Conservation (phyloP, 2,113 vertebrate species). For the Formicarius rufipectus region DNA sequence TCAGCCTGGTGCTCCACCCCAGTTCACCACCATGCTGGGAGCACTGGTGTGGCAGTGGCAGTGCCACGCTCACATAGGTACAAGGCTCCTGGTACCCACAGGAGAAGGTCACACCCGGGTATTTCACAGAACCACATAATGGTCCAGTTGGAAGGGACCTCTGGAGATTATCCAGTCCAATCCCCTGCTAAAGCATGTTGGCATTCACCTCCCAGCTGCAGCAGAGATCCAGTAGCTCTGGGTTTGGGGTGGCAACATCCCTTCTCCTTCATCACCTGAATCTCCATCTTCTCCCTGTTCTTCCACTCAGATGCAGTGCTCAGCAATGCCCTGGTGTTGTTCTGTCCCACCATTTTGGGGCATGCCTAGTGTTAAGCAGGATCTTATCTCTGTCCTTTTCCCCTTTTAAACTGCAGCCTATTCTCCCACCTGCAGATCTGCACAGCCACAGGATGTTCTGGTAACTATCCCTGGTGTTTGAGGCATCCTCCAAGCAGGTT, state of each 20-base stretch:
- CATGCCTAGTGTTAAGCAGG: not conserved
- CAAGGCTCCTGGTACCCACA: not conserved
- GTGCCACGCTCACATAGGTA: accelerated
- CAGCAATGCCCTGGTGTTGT: not conserved
- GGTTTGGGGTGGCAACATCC: not conserved
- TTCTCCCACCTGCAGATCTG: not conserved
- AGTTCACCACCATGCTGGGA: not conserved
- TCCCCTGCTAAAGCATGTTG: not conserved
- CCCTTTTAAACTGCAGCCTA: not conserved
- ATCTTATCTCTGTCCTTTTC: not conserved
- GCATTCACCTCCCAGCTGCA: not conserved
- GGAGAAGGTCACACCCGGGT: not conserved
- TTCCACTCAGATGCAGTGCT: not conserved
- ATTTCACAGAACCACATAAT: not conserved
- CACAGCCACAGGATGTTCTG: not conserved
- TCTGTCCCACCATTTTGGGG: not conserved
- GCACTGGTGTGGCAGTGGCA: not conserved
- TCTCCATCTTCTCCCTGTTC: not conserved
- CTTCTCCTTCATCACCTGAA: not conserved
- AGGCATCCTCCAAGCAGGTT: not conserved
- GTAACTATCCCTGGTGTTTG: not conserved
- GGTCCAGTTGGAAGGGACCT: not conserved
- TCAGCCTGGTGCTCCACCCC: not conserved
- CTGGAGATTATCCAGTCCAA: not conserved
- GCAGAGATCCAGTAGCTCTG: not conserved